A percentile compares a stretch with the other conserved stretches of the same genome.
Evolutionary conservation across 2,113 vertebrate genomes (phyloP).

Genomic region (Holacanthus passer): DNA sequence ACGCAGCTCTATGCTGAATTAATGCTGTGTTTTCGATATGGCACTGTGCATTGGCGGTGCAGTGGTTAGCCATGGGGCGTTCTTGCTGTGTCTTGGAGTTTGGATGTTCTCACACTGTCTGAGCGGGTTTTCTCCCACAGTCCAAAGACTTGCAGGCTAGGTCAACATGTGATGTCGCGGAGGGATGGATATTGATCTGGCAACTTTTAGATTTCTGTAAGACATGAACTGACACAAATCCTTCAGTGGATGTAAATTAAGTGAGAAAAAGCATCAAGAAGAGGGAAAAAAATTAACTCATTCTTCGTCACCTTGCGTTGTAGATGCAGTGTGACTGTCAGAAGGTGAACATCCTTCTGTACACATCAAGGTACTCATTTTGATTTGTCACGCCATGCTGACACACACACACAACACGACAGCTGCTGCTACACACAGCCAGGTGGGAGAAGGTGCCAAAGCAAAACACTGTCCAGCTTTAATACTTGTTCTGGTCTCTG

Average conservation of each 20-base stretch:
- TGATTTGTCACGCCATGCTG: slow-evolving; percentile 6
- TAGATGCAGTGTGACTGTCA: slow-evolving; percentile 2
- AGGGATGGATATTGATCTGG: not conserved
- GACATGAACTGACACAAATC: not conserved
- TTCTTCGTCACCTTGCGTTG: not conserved
- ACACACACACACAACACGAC: slow-evolving; percentile 1
- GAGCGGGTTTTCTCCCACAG: not conserved
- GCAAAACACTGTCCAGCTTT: slow-evolving; percentile 6
- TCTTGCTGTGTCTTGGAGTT: not conserved
- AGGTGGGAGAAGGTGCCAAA: slow-evolving; percentile 12
- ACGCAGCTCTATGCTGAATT: not conserved
- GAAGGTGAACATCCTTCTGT: not conserved
- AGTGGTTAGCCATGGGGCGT: not conserved
- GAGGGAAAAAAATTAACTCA: not conserved
- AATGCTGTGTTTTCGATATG: not conserved
- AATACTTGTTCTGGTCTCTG: not conserved
- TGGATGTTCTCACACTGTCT: not conserved
- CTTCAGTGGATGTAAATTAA: not conserved
- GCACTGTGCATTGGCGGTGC: not conserved
- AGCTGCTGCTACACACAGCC: slow-evolving; percentile 21
- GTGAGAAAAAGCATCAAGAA: not conserved
- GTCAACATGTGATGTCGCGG: too few species aligned
- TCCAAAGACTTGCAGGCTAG: not conserved
- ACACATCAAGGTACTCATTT: not conserved
- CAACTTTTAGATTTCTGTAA: not conserved